Percentiles rank a stretch among this genome's conserved stretches.
phyloP scores from a whole-genome alignment of 1,140 invertebrate species.

The Caenorhabditis remanei region DNA sequence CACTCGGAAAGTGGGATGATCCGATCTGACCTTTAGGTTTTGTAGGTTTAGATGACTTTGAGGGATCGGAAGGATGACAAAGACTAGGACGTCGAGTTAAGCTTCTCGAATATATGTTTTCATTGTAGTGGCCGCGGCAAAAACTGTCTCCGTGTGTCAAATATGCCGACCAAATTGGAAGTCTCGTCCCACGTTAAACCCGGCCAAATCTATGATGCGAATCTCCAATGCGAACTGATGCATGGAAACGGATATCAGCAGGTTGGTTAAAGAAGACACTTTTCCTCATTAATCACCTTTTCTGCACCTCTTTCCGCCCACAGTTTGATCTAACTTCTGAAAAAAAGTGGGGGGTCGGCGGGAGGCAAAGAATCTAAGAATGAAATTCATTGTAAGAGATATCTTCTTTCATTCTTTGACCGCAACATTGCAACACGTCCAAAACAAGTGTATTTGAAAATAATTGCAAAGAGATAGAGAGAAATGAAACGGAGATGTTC shows the following conservation, averaged over 20 bases:
- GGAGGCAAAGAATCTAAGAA: not conserved
- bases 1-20: not conserved
- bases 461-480: not conserved
- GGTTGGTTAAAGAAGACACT: slow-evolving; percentile 54
- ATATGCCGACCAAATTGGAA: slow-evolving; percentile 72
- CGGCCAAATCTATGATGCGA: slow-evolving; percentile 77
- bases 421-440: slow-evolving; percentile 19
- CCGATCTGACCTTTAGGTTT: not conserved
- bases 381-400: too few species aligned
- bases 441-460: not conserved
- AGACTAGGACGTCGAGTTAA: not conserved
- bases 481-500: slow-evolving; percentile 34
- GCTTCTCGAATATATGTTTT: not conserved
- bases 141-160: slow-evolving; percentile 74
- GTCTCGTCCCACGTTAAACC: slow-evolving; percentile 71
- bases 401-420: slow-evolving; percentile 52
- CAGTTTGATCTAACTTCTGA: not conserved
- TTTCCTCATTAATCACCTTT: slow-evolving; percentile 55
- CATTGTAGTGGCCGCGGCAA: slow-evolving; percentile 71
- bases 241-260: slow-evolving; percentile 75
- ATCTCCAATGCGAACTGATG: slow-evolving; percentile 75
- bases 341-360: not conserved
- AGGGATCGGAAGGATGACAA: too few species aligned
- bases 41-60: not conserved
- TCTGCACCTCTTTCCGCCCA: slow-evolving; percentile 2